A percentile compares a stretch with the other conserved stretches of the same genome.
Evolutionary conservation across 2,888 invertebrate species (phyloP).

Genomic region (Encarsia formosa): DNA sequence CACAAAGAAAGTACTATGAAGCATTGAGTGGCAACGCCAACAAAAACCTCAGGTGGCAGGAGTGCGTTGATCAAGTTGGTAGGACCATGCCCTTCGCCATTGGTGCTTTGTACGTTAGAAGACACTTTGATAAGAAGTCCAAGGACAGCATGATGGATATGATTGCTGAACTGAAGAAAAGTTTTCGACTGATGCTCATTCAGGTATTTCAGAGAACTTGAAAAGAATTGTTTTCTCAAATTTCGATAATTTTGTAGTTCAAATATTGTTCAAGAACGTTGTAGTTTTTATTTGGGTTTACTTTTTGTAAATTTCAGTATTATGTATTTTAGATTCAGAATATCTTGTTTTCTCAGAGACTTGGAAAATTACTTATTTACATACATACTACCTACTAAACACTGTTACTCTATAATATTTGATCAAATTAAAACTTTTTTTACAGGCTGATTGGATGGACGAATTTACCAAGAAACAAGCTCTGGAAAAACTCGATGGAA

Average conservation of each 20-base stretch:
- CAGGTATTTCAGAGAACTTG: slow-evolving; percentile 52
- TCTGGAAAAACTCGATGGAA: slow-evolving; percentile 72
- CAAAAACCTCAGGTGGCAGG: slow-evolving; percentile 64
- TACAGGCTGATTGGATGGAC: slow-evolving; percentile 92
- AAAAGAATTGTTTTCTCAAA: background rate
- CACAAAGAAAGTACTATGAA: slow-evolving; percentile 45
- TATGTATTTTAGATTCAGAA: no score
- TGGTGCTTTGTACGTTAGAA: slow-evolving; percentile 80
- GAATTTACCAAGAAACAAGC: slow-evolving; percentile 71
- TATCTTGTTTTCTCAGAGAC: no score
- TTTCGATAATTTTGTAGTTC: no score
- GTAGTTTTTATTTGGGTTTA: no score
- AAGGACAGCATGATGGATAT: slow-evolving; percentile 80
- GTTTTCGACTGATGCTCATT: slow-evolving; percentile 74
- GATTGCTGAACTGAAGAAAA: slow-evolving; percentile 76
- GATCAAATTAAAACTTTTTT: no score
- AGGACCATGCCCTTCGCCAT: slow-evolving; percentile 71
- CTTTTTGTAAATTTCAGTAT: no score
- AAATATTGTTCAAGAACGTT: no score
- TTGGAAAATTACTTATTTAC: background rate
- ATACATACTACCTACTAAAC: background rate
- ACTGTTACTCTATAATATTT: background rate
- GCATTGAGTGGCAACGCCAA: slow-evolving; percentile 46
- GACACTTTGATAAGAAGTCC: slow-evolving; percentile 80
- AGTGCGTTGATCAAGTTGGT: slow-evolving; percentile 76